Base-by-base conservation (phyloP, 2,888 invertebrate genomes). In the Psylliodes chrysocephalus region DNA sequence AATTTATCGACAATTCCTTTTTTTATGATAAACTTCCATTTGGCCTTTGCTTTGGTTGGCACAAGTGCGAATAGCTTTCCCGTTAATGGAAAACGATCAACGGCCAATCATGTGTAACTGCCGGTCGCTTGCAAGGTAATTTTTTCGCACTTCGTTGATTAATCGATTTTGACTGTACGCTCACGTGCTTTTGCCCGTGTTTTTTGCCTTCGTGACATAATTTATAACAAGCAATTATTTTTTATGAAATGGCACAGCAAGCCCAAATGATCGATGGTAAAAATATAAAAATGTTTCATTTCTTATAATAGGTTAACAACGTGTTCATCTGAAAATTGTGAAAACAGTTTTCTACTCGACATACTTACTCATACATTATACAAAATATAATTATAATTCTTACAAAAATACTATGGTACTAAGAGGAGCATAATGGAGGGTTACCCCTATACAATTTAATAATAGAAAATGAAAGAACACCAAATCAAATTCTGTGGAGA, bases 71-170 rank as follows among this genome's bases (percentile, higher is more conserved):
- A 55, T 40, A 38, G 40, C 18, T 35, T 56, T 54, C 28, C 49
- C 40, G 52, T 49, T 59, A 61, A 55, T 61, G 44, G 44, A 40
- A 54, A 62, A 52, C 59, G 57, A 61, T 62, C 65, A 61, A 46
- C 49, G 47, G 15, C 62, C 49, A 65, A 62, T 65, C 65, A 59
- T 52, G 61, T 61, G 64, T 64, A 56, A 62, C 40, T 46, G 40
- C 30, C 22, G 28, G 15, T 42, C 54, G 54, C 40, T 51, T 12
- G 60, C 42, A 14, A 38, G 49, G 53, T 54, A 51, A 22, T 51
- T 51, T 55, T 62, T 62, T 62, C 40, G 40, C 51, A 56, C 62
- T 49, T 51, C 51, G 51, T 35, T 56, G 56, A 56, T 56, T 62
- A 44, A 62, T 62, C 51, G 62, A 56, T 56, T 25, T 14, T 19